Evolutionary conservation across 2,113 vertebrate species (phyloP).

Genomic region (Mellivora capensis): DNA sequence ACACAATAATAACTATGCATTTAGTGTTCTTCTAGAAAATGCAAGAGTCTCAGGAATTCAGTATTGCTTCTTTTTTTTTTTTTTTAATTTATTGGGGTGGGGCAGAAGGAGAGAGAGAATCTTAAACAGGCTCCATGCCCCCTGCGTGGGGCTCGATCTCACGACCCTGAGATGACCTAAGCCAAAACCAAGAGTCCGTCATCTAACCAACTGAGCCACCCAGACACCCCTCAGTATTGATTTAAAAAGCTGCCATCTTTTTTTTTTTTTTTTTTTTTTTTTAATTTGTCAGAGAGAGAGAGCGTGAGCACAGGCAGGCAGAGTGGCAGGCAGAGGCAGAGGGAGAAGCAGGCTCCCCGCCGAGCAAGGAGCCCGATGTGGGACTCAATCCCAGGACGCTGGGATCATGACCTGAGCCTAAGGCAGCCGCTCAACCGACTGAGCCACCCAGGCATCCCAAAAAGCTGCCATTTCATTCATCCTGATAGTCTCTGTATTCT

Average conservation of each 20-base stretch:
- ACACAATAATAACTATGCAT: background rate
- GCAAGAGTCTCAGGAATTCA: background rate
- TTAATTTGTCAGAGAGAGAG: too few species aligned
- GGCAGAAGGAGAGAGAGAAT: background rate
- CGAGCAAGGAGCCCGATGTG: too few species aligned
- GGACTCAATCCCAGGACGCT: too few species aligned
- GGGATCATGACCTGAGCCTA: too few species aligned
- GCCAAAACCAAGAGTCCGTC: background rate
- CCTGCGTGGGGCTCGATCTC: background rate
- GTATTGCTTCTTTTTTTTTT: background rate
- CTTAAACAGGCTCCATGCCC: background rate
- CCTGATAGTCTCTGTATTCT: background rate
- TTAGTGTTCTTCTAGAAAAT: conserved; percentile 3
- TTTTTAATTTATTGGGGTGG: background rate
- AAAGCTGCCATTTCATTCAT: background rate
- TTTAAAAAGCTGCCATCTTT: background rate
- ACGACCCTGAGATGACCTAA: background rate
- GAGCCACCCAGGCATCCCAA: background rate
- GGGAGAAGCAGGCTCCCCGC: too few species aligned
- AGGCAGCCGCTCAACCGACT: too few species aligned
- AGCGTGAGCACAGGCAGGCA: too few species aligned
- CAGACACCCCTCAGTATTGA: background rate
- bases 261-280: too few species aligned
- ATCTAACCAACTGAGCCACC: background rate
- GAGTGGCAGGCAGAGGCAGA: too few species aligned